Conservation (phyloP, 2,888 invertebrate species). For the Drosophila robusta region DNA sequence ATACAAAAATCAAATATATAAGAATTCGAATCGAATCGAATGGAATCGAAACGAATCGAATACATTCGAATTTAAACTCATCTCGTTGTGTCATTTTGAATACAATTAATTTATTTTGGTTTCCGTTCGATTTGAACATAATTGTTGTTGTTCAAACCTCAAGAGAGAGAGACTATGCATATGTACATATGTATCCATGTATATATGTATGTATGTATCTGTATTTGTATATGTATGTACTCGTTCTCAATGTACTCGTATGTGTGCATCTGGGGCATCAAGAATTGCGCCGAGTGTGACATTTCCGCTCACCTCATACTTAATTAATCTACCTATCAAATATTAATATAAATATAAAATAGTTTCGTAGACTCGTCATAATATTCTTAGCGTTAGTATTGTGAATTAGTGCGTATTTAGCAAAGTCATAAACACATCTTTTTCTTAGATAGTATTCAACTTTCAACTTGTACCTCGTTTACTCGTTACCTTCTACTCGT, state of each 20-base stretch:
- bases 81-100: slow-evolving; percentile 30
- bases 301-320: slow-evolving; percentile 43
- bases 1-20: slow-evolving; percentile 3
- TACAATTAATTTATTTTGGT: slow-evolving; percentile 45
- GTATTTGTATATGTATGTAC: slow-evolving; percentile 26
- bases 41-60: slow-evolving; percentile 24
- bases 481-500: slow-evolving; percentile 27
- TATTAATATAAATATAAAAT: slow-evolving; percentile 22
- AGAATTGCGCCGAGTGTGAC: slow-evolving; percentile 54
- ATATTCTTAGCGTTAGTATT: slow-evolving; percentile 28
- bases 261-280: slow-evolving; percentile 46
- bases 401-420: slow-evolving; percentile 37
- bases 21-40: slow-evolving; percentile 25
- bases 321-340: slow-evolving; percentile 25
- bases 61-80: slow-evolving; percentile 21
- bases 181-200: slow-evolving; percentile 42
- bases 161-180: slow-evolving; percentile 34
- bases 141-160: slow-evolving; percentile 63
- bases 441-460: slow-evolving; percentile 28
- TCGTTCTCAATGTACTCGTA: slow-evolving; percentile 15
- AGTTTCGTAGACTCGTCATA: slow-evolving; percentile 28
- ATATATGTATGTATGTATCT: slow-evolving; percentile 22
- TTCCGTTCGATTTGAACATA: slow-evolving; percentile 70
- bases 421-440: slow-evolving; percentile 29
- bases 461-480: slow-evolving; percentile 35